These are phyloP conservation scores for Cryptus viduatorius DNA, from an alignment of 2,888 invertebrate genomes.

Conservation along the genomic window DNA sequence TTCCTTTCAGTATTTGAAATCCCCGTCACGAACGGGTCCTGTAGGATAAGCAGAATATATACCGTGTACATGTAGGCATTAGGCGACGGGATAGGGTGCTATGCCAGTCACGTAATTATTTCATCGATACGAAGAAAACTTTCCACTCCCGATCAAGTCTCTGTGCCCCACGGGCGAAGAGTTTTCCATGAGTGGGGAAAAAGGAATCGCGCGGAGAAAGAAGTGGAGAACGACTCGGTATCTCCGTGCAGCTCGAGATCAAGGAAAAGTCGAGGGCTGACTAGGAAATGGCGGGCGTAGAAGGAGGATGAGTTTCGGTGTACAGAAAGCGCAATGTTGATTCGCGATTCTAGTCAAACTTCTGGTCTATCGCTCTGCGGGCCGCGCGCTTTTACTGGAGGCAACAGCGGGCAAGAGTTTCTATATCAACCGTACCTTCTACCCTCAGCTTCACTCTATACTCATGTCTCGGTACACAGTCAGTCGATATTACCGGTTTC, in stretches of 20 bases:
- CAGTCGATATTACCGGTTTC: slow-evolving; percentile 62
- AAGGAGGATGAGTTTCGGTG: slow-evolving; percentile 9
- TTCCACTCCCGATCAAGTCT: slow-evolving; percentile 35
- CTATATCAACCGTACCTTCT: slow-evolving; percentile 20
- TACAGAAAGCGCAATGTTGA: slow-evolving; percentile 55
- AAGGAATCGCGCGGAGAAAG: slow-evolving; percentile 12
- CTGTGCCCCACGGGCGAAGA: slow-evolving; percentile 14
- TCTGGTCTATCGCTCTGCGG: slow-evolving; percentile 46
- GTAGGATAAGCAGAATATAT: not conserved
- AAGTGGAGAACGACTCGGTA: slow-evolving; percentile 27
- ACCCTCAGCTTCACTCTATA: not conserved
- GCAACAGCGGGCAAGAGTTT: slow-evolving; percentile 12
- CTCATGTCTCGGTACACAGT: slow-evolving; percentile 39
- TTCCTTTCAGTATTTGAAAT: not conserved
- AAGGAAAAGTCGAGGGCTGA: slow-evolving; percentile 56
- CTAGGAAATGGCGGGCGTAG: slow-evolving; percentile 29
- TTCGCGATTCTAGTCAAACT: slow-evolving; percentile 61
- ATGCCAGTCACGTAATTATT: slow-evolving; percentile 65
- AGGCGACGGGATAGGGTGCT: not conserved
- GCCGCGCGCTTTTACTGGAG: slow-evolving; percentile 20
- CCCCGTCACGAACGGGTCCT: slow-evolving; percentile 9
- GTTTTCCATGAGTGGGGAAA: slow-evolving; percentile 20
- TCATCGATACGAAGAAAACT: slow-evolving; percentile 61
- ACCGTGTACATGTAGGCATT: slow-evolving; percentile 6
- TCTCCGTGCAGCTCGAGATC: slow-evolving; percentile 40